phyloP scores from a whole-genome alignment of 2,888 invertebrate genomes.

The Cepaea hortensis region DNA sequence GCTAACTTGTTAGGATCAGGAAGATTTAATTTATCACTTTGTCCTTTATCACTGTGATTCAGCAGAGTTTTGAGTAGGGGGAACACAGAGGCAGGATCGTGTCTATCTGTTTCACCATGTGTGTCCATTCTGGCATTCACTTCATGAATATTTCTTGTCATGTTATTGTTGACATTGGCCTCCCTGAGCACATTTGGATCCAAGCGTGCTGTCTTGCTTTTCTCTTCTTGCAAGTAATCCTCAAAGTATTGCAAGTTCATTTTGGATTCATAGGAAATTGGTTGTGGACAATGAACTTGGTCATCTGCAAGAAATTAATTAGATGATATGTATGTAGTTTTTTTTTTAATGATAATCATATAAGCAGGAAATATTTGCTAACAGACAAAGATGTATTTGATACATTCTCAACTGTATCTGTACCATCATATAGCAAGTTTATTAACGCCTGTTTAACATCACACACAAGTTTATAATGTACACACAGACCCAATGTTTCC shows the following conservation, averaged over 20 bases:
- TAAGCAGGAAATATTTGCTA: neutral
- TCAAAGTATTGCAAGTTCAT: slow-evolving; percentile 70
- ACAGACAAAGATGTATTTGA: too few relatives aligned
- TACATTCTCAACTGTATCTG: too few relatives aligned
- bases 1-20: slow-evolving; percentile 17
- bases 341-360: neutral
- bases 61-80: neutral
- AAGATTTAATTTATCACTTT: neutral
- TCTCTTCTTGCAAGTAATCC: slow-evolving; percentile 67
- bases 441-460: too few relatives aligned
- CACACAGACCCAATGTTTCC: too few relatives aligned
- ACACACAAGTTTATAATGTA: too few relatives aligned
- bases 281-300: slow-evolving; percentile 56
- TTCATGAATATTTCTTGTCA: neutral
- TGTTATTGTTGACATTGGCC: slow-evolving; percentile 2
- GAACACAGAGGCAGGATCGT: neutral
- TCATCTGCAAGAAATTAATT: slow-evolving; percentile 30
- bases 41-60: neutral
- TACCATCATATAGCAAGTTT: too few relatives aligned
- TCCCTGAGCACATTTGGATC: neutral
- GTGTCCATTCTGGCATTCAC: neutral
- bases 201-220: slow-evolving; percentile 30
- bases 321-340: too few relatives aligned
- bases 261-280: slow-evolving; percentile 65
- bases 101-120: neutral